Percentiles rank a stretch among this genome's conserved stretches.
Conservation (phyloP, 2,797 vertebrate species). For the Ceyx erithaca region DNA sequence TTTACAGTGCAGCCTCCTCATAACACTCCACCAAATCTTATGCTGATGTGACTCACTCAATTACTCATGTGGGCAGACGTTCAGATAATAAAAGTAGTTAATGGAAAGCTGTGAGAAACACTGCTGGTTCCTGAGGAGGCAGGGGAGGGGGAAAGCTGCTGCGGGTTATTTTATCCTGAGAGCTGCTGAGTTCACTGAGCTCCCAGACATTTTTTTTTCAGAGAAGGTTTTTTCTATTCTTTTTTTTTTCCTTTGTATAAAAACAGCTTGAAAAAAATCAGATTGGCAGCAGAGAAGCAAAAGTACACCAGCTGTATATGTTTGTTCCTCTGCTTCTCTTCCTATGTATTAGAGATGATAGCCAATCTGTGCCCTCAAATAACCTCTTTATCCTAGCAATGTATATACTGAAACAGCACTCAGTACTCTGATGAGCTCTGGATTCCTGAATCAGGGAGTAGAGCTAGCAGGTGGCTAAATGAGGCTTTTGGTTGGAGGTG, state of each 20-base stretch:
- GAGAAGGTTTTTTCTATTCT: constrained; percentile 39
- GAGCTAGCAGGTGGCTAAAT: constrained; percentile 17
- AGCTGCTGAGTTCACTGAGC: constrained; percentile 57
- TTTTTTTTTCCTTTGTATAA: constrained; percentile 23
- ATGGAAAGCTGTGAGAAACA: constrained; percentile 72
- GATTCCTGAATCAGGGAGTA: not conserved
- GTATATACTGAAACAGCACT: not conserved
- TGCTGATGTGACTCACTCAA: constrained; percentile 73
- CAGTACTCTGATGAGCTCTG: not conserved
- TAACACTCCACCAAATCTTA: constrained; percentile 63
- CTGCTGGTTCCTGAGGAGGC: constrained; percentile 69
- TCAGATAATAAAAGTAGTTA: constrained; percentile 76
- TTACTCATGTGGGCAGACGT: constrained; percentile 71
- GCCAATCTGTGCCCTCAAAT: not conserved
- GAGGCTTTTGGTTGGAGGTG: not conserved
- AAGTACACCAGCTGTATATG: constrained; percentile 8
- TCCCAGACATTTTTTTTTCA: constrained; percentile 48
- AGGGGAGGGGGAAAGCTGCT: constrained; percentile 51
- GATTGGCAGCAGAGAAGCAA: constrained; percentile 16
- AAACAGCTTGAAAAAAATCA: constrained; percentile 59
- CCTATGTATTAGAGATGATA: constrained; percentile 22
- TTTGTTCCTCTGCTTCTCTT: constrained; percentile 29
- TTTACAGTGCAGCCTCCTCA: constrained; percentile 47
- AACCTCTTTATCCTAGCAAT: constrained; percentile 24
- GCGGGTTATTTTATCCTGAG: constrained; percentile 57